Evolutionary conservation across 2,797 vertebrate species (phyloP), one percentile per base, ranked within the genome.

Genomic region (Sebastes baramenuke): DNA sequence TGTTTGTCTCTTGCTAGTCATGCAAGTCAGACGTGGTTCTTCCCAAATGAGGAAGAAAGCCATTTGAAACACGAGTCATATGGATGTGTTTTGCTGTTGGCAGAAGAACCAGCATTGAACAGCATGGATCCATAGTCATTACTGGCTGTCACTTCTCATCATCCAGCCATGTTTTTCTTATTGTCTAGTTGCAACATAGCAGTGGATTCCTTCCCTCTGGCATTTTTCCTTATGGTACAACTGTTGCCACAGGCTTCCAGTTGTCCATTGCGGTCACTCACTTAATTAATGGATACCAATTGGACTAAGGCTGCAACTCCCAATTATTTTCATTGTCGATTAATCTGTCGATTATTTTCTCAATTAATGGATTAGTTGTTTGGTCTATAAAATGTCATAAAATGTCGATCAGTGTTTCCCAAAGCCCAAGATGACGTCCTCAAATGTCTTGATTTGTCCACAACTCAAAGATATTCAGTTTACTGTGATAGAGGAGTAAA

Each of bases 1-100:
- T 72, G 49, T 81, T 81, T 79, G 30, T 81, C 34, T 80, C 54
- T 81, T 84, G 66, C 59, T 80, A 81, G 70, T 81, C 83, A 61
- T 73, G 5, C 69, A 80, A 67, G 58, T 64, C 54, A 46, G 46
- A 68, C 0, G 0, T 32, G 52, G 34, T 52, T 55, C 55, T 67
- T 52, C 20, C 49, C 54, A 67, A 59, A 58, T 16, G 58, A 71
- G 32, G 24, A 72, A 2, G 5, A 69, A 69, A 72, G 13, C 49
- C 12, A 70, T 76, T 79, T 72, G 67, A 67, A 77, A 77, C 32
- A 62, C 54, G 29, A n/a, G 8, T 78, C 49, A 46, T 22, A 18
- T 74, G 20, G 25, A 22, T 73, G 68, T 64, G 34, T 81, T 82
- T 49, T 68, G 49, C 20, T 55, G n/a, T 38, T 49, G 22, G 56